These are phyloP conservation scores for Peucedramus taeniatus DNA, from an alignment of 2,113 vertebrate species.

Conservation along the genomic window DNA sequence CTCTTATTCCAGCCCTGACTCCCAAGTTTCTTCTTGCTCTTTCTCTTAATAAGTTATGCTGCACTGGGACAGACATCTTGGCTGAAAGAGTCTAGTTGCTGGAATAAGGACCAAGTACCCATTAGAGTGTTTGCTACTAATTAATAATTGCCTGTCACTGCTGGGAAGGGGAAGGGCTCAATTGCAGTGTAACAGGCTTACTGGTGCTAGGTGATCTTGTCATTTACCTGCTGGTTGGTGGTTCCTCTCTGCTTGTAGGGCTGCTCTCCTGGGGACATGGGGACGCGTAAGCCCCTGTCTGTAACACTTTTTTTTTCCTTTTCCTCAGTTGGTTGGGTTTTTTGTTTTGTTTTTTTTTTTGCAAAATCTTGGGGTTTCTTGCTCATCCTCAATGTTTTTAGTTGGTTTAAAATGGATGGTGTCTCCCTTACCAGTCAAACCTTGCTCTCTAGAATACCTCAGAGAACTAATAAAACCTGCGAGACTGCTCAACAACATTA, in stretches of 20 bases:
- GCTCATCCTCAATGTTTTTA: background rate
- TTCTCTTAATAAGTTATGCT: slow-evolving; percentile 10
- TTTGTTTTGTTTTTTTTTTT: background rate
- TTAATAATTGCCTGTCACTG: background rate
- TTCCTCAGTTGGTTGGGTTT: background rate
- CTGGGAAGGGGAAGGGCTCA: background rate
- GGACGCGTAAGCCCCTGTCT: background rate
- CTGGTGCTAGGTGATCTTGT: background rate
- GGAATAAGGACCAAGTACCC: background rate
- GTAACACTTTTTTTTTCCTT: background rate
- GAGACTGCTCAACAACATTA: background rate
- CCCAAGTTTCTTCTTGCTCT: background rate
- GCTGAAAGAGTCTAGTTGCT: slow-evolving; percentile 4
- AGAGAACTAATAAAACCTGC: background rate
- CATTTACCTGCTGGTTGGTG: background rate
- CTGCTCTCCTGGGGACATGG: background rate
- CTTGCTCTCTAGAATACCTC: background rate
- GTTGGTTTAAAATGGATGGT: background rate
- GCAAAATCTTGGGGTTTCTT: background rate
- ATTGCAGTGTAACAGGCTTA: background rate
- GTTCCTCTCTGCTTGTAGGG: background rate
- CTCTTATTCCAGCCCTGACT: background rate
- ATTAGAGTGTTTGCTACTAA: background rate
- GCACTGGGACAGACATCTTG: background rate
- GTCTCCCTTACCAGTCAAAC: background rate